Conservation (phyloP, 2,797 vertebrate genomes). For the Eremophila alpestris region DNA sequence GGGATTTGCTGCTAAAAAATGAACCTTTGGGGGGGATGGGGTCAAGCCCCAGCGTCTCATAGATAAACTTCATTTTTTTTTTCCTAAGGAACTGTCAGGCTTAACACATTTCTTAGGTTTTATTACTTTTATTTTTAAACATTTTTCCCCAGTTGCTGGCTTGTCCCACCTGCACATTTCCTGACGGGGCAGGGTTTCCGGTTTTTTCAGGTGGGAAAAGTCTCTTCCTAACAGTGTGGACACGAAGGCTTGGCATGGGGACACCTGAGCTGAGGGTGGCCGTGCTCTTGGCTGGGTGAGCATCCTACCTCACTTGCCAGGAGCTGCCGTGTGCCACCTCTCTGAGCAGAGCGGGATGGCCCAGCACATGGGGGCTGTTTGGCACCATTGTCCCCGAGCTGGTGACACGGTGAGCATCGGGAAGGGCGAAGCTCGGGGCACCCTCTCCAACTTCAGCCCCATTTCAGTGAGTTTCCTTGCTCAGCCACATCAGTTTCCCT, state of each 20-base stretch:
- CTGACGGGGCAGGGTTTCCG: background rate
- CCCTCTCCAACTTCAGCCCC: background rate
- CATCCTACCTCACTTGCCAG: background rate
- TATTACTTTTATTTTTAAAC: background rate
- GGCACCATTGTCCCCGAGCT: fast-evolving
- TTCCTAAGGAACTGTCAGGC: background rate
- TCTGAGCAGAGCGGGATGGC: fast-evolving
- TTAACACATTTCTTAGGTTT: background rate
- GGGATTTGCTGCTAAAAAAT: background rate
- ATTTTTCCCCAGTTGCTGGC: background rate
- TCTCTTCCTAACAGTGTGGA: background rate
- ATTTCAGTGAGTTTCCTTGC: fast-evolving
- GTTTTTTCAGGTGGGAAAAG: background rate
- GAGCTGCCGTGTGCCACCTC: fast-evolving
- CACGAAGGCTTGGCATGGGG: background rate
- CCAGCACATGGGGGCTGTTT: fast-evolving
- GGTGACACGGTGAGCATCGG: background rate
- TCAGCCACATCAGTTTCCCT: fast-evolving
- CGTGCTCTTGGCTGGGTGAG: background rate
- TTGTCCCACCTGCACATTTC: background rate
- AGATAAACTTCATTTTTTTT: fast-evolving
- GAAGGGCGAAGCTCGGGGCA: background rate
- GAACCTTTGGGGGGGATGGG: background rate
- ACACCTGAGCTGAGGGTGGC: fast-evolving
- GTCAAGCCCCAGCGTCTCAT: background rate